Evolutionary conservation across 1,140 invertebrate species (phyloP).

Genomic region (Lamellibrachia luymesi): DNA sequence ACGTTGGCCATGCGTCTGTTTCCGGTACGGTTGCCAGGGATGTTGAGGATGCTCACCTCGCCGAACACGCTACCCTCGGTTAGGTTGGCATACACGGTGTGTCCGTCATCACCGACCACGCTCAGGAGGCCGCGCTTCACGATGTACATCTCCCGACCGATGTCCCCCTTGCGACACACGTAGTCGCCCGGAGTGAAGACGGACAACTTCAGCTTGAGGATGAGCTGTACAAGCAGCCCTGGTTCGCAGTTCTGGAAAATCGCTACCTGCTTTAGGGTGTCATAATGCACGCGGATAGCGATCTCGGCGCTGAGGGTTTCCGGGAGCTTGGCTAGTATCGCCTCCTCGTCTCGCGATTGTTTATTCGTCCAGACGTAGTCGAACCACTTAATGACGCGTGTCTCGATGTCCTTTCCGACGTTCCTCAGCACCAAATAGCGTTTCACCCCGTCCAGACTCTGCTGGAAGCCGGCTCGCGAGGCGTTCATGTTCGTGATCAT

Average conservation of each 20-base stretch:
- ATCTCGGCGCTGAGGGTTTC: slow-evolving; percentile 96
- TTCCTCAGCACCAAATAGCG: slow-evolving; percentile 91
- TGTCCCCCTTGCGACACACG: slow-evolving; percentile 89
- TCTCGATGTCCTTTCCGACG: slow-evolving; percentile 84
- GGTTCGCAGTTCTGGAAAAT: slow-evolving; percentile 91
- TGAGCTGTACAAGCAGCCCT: slow-evolving; percentile 86
- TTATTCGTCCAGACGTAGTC: slow-evolving; percentile 95
- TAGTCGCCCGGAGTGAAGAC: slow-evolving; percentile 96
- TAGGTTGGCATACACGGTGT: slow-evolving; percentile 80
- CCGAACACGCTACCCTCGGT: slow-evolving; percentile 89
- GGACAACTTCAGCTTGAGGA: slow-evolving; percentile 86
- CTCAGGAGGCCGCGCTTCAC: slow-evolving; percentile 68
- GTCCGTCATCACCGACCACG: slow-evolving; percentile 83
- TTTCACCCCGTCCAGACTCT: slow-evolving; percentile 92
- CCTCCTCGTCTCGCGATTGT: slow-evolving; percentile 84
- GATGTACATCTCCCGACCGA: slow-evolving; percentile 96
- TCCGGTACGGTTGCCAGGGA: slow-evolving; percentile 50
- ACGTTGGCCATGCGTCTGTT: slow-evolving; percentile 87
- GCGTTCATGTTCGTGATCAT: slow-evolving; percentile 99
- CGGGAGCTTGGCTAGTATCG: slow-evolving; percentile 66
- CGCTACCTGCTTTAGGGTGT: slow-evolving; percentile 81
- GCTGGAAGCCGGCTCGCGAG: slow-evolving; percentile 88
- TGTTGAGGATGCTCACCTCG: slow-evolving; percentile 81
- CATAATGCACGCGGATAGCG: slow-evolving; percentile 91
- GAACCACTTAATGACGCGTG: slow-evolving; percentile 91